phyloP scores from a whole-genome alignment of 2,797 vertebrate species.

The Remorina albescens region DNA sequence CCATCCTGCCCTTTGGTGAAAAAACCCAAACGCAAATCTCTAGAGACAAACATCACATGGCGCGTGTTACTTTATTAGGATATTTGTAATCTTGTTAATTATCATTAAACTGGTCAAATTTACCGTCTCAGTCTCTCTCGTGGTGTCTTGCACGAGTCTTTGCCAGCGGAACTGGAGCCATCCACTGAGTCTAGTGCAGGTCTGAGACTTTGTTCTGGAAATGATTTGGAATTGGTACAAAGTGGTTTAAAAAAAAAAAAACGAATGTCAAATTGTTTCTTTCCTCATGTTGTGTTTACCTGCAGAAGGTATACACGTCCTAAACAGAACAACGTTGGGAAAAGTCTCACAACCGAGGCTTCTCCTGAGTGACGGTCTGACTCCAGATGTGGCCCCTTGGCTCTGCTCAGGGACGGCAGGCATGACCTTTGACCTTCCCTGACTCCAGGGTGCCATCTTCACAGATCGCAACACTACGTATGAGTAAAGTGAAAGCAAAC shows the following conservation, averaged over 20 bases:
- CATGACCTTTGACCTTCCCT: slow-evolving; percentile 42
- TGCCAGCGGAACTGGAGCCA: background rate
- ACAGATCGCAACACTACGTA: slow-evolving; percentile 27
- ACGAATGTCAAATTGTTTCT: too few relatives aligned
- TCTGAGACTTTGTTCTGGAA: slow-evolving; percentile 37
- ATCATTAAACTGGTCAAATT: background rate
- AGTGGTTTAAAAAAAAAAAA: too few relatives aligned
- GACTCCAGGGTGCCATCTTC: slow-evolving; percentile 47
- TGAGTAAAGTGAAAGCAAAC: background rate
- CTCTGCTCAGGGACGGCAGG: background rate
- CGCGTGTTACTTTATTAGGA: background rate
- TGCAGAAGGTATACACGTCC: slow-evolving; percentile 46
- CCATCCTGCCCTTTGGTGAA: slow-evolving; percentile 10
- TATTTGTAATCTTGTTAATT: background rate
- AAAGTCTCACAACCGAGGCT: slow-evolving; percentile 71
- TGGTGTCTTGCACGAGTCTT: slow-evolving; percentile 13
- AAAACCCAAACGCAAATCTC: slow-evolving; percentile 30
- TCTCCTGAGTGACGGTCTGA: slow-evolving; percentile 53
- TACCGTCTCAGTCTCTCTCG: slow-evolving; percentile 55
- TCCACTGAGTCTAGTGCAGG: slow-evolving; percentile 17
- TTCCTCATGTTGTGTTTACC: slow-evolving; percentile 26
- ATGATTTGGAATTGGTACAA: background rate
- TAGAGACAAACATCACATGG: slow-evolving; percentile 14
- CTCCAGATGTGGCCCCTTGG: slow-evolving; percentile 1
- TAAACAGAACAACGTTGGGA: slow-evolving; percentile 66